Percentiles rank a stretch among this genome's conserved stretches.
phyloP scores from a whole-genome alignment of 1,140 invertebrate species.

The Ladona fulva region DNA sequence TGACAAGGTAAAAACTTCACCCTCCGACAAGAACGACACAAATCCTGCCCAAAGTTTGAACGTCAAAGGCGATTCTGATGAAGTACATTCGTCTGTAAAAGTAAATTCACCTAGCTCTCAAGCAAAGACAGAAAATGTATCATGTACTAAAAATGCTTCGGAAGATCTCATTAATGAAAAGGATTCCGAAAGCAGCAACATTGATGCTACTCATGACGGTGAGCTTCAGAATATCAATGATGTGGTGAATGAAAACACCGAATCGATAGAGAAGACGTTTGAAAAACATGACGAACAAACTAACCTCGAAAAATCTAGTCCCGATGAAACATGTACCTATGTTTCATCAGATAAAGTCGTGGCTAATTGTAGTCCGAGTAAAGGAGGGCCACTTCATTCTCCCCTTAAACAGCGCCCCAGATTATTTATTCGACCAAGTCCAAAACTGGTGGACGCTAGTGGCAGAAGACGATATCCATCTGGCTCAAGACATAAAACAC shows the following conservation, averaged over 20 bases:
- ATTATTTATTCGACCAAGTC: constrained; percentile 34
- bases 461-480: constrained; percentile 27
- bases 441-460: constrained; percentile 33
- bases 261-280: not conserved
- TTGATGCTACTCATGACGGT: not conserved
- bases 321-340: not conserved
- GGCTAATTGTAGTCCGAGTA: not conserved
- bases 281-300: not conserved
- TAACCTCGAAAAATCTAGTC: not conserved
- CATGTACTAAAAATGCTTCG: too few species aligned
- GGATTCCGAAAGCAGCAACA: not conserved
- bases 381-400: too few species aligned
- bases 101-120: not conserved
- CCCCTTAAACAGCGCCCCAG: not conserved
- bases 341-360: not conserved
- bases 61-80: not conserved
- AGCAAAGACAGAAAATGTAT: not conserved
- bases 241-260: not conserved
- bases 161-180: too few species aligned
- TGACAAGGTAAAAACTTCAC: too few species aligned
- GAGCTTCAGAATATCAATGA: constrained; percentile 21
- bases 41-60: not conserved
- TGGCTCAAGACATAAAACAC: constrained; percentile 17
- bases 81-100: not conserved
- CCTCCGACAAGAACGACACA: not conserved